Evolutionary conservation across 2,888 invertebrate genomes (phyloP).

Genomic region (Zootermopsis nevadensis): DNA sequence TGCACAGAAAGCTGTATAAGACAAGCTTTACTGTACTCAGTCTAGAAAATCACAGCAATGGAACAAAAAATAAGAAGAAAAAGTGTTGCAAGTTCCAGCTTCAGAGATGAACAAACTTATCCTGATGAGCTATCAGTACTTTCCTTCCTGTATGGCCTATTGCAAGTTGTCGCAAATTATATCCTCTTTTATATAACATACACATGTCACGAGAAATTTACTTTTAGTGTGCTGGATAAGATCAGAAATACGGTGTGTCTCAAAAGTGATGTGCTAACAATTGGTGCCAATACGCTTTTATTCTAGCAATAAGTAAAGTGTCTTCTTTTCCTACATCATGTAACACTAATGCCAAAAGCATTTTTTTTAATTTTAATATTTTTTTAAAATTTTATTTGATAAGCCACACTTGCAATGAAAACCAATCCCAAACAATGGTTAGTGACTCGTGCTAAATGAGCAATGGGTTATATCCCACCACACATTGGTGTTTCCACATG

Average conservation of each 20-base stretch:
- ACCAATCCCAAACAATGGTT: conserved; percentile 50
- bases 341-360: conserved; percentile 45
- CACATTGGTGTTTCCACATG: neutral
- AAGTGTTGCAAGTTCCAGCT: conserved; percentile 33
- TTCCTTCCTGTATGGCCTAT: conserved; percentile 45
- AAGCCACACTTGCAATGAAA: conserved; percentile 50
- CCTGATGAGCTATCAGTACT: conserved; percentile 9
- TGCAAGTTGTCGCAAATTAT: conserved; percentile 20
- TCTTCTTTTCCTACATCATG: conserved; percentile 34
- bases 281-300: conserved; percentile 35
- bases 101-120: conserved; percentile 38
- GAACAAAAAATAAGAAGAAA: conserved; percentile 56
- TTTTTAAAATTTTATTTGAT: conserved; percentile 33
- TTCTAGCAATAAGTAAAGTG: conserved; percentile 14
- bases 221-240: conserved; percentile 29
- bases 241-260: conserved; percentile 28
- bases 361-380: conserved; percentile 40
- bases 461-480: conserved; percentile 5
- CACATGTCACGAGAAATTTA: neutral
- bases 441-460: conserved; percentile 42
- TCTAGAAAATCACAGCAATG: conserved; percentile 78
- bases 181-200: neutral
- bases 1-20: conserved; percentile 44
- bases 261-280: conserved; percentile 32
- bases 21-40: conserved; percentile 61